Percentiles rank a stretch among this genome's conserved stretches.
Conservation (phyloP, 2,797 vertebrate genomes). For the Propithecus perrieri region DNA sequence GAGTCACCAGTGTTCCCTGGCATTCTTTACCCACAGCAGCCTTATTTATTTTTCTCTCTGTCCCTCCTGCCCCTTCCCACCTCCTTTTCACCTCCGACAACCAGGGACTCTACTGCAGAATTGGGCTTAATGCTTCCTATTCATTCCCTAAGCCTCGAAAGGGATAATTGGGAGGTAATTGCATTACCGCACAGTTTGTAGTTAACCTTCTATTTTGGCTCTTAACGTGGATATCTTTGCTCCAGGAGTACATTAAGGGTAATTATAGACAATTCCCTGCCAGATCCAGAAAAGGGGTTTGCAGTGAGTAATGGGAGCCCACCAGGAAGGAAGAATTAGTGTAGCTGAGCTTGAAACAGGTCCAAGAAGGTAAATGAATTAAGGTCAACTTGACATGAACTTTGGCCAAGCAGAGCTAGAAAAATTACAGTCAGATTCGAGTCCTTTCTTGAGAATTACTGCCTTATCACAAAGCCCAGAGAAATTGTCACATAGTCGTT, state of each 20-base stretch:
- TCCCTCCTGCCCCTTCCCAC: not conserved
- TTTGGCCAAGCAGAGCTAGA: constrained; percentile 30
- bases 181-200: constrained; percentile 74
- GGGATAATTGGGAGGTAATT: constrained; percentile 79
- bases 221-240: constrained; percentile 68
- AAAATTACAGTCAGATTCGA: constrained; percentile 30
- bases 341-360: constrained; percentile 36
- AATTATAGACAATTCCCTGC: constrained; percentile 74
- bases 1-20: not conserved
- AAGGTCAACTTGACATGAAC: constrained; percentile 55
- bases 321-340: constrained; percentile 49
- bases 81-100: not conserved
- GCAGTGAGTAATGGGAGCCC: not conserved
- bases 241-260: constrained; percentile 76
- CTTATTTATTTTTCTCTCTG: not conserved
- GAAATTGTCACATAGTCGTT: not conserved
- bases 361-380: constrained; percentile 53
- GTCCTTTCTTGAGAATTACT: not conserved
- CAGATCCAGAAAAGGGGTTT: constrained; percentile 63
- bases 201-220: constrained; percentile 79
- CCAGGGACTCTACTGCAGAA: constrained; percentile 23
- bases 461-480: not conserved
- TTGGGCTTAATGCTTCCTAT: constrained; percentile 65
- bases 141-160: constrained; percentile 64
- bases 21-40: not conserved